Percentiles rank a stretch among this genome's conserved stretches.
These are phyloP conservation scores for Fragum fragum DNA, from an alignment of 2,888 invertebrate genomes.

Conservation along the genomic window DNA sequence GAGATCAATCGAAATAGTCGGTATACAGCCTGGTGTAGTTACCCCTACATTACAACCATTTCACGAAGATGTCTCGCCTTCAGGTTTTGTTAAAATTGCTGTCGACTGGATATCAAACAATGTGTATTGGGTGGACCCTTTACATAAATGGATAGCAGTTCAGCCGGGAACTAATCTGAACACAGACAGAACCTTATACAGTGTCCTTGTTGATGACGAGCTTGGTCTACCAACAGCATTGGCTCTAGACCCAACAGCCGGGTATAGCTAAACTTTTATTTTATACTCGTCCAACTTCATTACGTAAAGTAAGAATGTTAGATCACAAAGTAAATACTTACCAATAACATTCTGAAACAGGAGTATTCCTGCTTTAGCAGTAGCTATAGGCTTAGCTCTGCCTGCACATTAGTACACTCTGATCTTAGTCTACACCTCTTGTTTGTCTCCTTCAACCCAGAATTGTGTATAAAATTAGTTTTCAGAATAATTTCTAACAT, in stretches of 20 bases:
- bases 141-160: conserved; percentile 9
- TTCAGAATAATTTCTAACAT: no score
- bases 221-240: background rate
- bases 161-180: background rate
- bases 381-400: no score
- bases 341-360: no score
- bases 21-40: background rate
- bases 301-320: no score
- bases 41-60: background rate
- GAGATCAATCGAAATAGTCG: no score
- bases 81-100: background rate
- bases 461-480: no score
- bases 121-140: conserved; percentile 16
- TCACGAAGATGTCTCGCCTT: background rate
- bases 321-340: no score
- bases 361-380: no score
- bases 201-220: background rate
- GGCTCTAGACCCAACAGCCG: background rate
- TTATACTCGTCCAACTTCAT: no score
- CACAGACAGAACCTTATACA: background rate
- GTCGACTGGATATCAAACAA: conserved; percentile 1
- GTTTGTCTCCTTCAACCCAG: no score
- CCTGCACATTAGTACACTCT: no score
- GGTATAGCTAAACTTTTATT: background rate
- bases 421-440: no score